Percentiles rank a stretch among this genome's conserved stretches.
Conservation (phyloP, 2,888 invertebrate species). For the Brenthis daphne region DNA sequence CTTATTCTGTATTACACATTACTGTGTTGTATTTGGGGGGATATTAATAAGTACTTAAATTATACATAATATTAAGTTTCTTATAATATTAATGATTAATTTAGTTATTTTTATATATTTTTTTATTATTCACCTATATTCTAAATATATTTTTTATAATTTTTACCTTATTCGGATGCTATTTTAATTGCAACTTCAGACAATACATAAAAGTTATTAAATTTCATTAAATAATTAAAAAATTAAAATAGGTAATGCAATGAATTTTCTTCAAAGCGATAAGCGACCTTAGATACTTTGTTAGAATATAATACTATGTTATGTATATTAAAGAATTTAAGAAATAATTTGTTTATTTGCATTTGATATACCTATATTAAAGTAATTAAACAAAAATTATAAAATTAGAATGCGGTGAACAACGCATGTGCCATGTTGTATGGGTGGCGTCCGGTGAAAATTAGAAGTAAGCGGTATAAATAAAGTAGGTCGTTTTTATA, state of each 20-base stretch:
- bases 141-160: neutral
- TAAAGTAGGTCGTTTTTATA: constrained; percentile 42
- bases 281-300: too few relatives aligned
- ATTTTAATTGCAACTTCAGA: neutral
- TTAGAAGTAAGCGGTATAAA: constrained; percentile 22
- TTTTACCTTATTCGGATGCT: neutral
- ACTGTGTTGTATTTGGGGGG: too few relatives aligned
- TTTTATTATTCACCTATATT: too few relatives aligned
- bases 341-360: neutral
- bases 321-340: too few relatives aligned
- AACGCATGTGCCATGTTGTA: constrained; percentile 6
- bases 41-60: too few relatives aligned
- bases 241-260: neutral
- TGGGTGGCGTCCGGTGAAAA: constrained; percentile 38
- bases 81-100: too few relatives aligned
- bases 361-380: neutral
- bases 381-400: neutral
- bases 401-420: neutral
- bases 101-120: too few relatives aligned
- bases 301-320: too few relatives aligned
- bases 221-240: neutral
- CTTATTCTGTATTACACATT: too few relatives aligned
- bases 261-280: too few relatives aligned
- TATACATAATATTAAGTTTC: too few relatives aligned
- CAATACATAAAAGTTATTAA: neutral